Evolutionary conservation across 2,113 vertebrate genomes (phyloP), one percentile per base, ranked within the genome.

Genomic region (Leucopternis melanops): DNA sequence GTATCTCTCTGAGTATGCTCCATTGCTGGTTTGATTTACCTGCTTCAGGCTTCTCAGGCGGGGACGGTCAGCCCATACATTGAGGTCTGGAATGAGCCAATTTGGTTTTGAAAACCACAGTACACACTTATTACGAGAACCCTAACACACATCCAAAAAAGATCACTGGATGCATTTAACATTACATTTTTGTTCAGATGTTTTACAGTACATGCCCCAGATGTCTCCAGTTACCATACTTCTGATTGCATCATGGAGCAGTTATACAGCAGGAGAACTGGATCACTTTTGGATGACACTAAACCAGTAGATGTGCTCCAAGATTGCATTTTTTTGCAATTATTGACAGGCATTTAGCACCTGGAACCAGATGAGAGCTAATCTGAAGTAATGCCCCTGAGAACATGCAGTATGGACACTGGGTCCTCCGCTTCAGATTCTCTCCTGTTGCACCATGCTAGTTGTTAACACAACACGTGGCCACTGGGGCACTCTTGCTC

Each of bases 21-120:
- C 32, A 6, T 9, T n/a, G 9, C 16, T 77, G 10, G 16, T 81
- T 79, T 85, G n/a, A 65, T 54, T 83, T 40, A n/a, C 11, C n/a
- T 72, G 15, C 38, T 74, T 34, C 47, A 38, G 40, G 20, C 9
- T 81, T 78, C 38, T 65, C 17, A 71, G 40, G 5, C 29, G 34
- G 29, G 8, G 7, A 17, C 15, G 32, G 31, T 44, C 25, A 83
- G 10, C 22, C 8, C 1, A 0, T 19, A 16, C 5, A 25, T 0
- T 63, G 50, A 42, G 16, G 16, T 40, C 26, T 57, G 32, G 20
- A 54, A 49, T 16, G 7, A 72, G 5, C 11, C 20, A 13, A 36
- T 66, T 55, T 50, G 13, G 25, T n/a, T 88, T 81, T n/a, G 34
- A 78, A 88, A 88, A 8, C 9, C 6, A 8, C 1, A 63, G 11